phyloP scores from a whole-genome alignment of 2,888 invertebrate species.

The Ennomos erosarius region DNA sequence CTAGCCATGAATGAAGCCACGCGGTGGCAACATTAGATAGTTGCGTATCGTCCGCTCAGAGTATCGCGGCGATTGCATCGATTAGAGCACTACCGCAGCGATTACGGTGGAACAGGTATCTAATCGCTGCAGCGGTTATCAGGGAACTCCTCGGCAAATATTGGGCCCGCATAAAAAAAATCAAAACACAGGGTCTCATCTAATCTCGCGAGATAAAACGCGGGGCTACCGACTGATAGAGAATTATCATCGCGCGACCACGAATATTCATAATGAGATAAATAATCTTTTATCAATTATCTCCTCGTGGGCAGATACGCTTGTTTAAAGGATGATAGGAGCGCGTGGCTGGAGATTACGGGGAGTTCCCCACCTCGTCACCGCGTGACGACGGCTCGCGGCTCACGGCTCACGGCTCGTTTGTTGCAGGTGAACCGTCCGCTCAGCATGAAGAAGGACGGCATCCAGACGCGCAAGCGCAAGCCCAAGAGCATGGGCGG shows the following conservation, averaged over 20 bases:
- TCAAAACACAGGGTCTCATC: conserved; percentile 84
- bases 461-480: conserved; percentile 98
- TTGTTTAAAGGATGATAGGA: conserved; percentile 83
- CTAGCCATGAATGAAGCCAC: conserved; percentile 1
- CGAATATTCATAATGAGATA: conserved; percentile 85
- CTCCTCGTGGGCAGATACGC: conserved; percentile 79
- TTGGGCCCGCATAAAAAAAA: conserved; percentile 80
- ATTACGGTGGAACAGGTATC: conserved; percentile 60
- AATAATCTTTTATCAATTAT: conserved; percentile 85
- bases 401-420: conserved; percentile 10
- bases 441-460: conserved; percentile 99
- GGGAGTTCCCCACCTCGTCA: conserved; percentile 66
- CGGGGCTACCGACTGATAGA: conserved; percentile 84
- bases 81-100: conserved; percentile 13
- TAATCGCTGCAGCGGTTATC: conserved; percentile 79
- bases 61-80: conserved; percentile 22
- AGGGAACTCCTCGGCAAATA: conserved; percentile 85
- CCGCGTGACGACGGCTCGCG: conserved; percentile 9
- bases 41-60: conserved; percentile 5
- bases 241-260: conserved; percentile 79
- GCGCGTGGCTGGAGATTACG: conserved; percentile 71
- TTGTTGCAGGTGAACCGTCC: conserved; percentile 94
- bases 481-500: conserved; percentile 91
- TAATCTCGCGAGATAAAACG: conserved; percentile 83
- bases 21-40: conserved; percentile 2